phyloP scores from a whole-genome alignment of 2,888 invertebrate genomes.

The Tolmerus cingulatus region DNA sequence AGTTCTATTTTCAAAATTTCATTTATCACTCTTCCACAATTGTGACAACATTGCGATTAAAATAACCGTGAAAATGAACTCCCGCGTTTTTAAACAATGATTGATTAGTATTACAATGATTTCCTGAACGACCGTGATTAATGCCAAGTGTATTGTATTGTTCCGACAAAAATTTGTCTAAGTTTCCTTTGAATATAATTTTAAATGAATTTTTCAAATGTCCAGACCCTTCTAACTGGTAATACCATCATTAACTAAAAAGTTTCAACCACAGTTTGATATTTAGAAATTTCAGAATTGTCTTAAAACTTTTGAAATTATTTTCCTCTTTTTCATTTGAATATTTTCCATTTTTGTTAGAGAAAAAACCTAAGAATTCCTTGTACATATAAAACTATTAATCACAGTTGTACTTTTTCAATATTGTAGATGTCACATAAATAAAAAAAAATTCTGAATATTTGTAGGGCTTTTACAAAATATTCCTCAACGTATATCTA shows the following conservation, averaged over 20 bases:
- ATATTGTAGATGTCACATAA: too few relatives aligned
- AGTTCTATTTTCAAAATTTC: slow-evolving; percentile 11
- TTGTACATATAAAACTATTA: too few relatives aligned
- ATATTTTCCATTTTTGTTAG: too few relatives aligned
- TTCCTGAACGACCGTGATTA: neutral
- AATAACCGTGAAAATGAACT: neutral
- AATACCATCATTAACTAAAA: neutral
- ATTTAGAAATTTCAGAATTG: neutral
- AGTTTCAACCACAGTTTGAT: neutral
- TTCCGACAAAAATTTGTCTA: neutral
- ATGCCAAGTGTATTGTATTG: neutral
- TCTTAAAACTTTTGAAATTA: neutral
- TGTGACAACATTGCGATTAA: slow-evolving; percentile 11
- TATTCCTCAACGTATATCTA: too few relatives aligned
- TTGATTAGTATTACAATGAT: neutral
- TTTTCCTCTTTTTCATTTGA: neutral
- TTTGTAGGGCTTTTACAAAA: too few relatives aligned
- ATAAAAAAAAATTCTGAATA: neutral
- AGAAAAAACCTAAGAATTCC: too few relatives aligned
- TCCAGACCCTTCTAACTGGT: neutral
- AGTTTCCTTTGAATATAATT: neutral
- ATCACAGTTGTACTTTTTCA: too few relatives aligned
- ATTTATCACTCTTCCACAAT: slow-evolving; percentile 5
- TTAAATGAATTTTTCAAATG: neutral
- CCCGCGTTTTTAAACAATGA: neutral